Percentiles rank a stretch among this genome's conserved stretches.
These are phyloP conservation scores for Drosophila diplacantha DNA, from an alignment of 2,888 invertebrate genomes.

Conservation along the genomic window DNA sequence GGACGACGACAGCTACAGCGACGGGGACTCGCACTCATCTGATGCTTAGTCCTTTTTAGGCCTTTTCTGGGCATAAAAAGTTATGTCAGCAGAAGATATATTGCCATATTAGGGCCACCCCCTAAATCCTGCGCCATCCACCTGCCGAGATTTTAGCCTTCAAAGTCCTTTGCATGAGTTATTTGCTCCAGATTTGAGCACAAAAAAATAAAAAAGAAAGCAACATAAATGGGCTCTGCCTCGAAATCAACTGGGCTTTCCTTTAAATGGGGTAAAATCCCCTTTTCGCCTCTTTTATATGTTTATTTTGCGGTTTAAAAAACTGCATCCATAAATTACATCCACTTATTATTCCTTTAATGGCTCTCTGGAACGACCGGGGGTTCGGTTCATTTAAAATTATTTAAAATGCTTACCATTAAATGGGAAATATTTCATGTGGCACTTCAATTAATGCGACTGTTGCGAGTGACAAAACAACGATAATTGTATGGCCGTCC, in stretches of 20 bases:
- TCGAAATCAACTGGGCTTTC: conserved; percentile 24
- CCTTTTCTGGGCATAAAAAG: conserved; percentile 58
- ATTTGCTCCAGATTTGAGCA: conserved; percentile 27
- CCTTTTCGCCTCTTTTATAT: conserved; percentile 13
- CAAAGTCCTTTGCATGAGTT: conserved; percentile 51
- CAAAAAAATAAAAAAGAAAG: conserved; percentile 4
- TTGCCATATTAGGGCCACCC: conserved; percentile 58
- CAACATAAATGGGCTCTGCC: conserved; percentile 8
- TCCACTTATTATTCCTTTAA: conserved; percentile 49
- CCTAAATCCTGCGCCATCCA: conserved; percentile 19
- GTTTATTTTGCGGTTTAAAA: conserved; percentile 32
- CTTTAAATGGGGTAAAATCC: conserved; percentile 30
- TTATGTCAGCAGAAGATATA: conserved; percentile 68
- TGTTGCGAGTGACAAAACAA: conserved; percentile 32
- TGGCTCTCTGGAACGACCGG: conserved; percentile 33
- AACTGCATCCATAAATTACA: conserved; percentile 52
- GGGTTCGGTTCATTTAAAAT: conserved; percentile 50
- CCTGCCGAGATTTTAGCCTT: conserved; percentile 43
- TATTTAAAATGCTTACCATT: conserved; percentile 42
- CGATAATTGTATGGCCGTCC: conserved; percentile 21
- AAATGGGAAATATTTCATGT: conserved; percentile 36
- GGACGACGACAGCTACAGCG: conserved; percentile 36
- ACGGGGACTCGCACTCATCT: conserved; percentile 36
- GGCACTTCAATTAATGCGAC: conserved; percentile 42
- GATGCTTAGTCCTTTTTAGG: conserved; percentile 45